Base-by-base conservation (phyloP, 2,113 vertebrate species). In the Eubucco bourcierii region DNA sequence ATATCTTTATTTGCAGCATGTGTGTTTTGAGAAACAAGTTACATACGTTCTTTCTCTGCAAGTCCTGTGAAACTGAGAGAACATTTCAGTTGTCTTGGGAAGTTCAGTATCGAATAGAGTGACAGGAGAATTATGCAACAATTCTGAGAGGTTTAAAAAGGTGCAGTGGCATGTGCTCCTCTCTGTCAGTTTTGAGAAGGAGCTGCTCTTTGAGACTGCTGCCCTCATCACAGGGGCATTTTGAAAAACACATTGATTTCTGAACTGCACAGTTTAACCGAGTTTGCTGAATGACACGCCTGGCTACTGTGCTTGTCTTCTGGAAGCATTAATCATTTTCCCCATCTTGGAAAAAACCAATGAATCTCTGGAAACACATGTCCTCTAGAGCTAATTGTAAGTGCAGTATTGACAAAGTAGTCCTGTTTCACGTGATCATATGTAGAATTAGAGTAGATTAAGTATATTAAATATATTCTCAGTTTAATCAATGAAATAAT, bases 1-100 rank as follows among this genome's bases (percentile, higher is more conserved):
- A 94, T 96, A 95, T 91, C 93, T 97, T 95, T 97, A 96, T 95
- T 95, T 96, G 66, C 80, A 95, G 90, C 95, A 92, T 10, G 60
- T 95, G 92, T 95, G 79, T 87, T 93, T 93, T 90, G 90, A 88
- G 89, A 96, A 93, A 94, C 91, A 92, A 75, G 73, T 77, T 90
- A 86, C 75, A 12, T 68, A 61, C 25, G 0, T 87, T 96, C 92
- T 93, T 94, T 59, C 77, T 91, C 80, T 89, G 77, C 29, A 63
- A 86, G 78, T 55, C 74, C 71, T 76, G 17, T 13, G 13, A 88
- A 91, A 86, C 33, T 28, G 60, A 44, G 60, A 44, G 58, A 71
- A 47, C 71, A 65, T 84, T 95, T 92, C 58, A 70, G 94, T 88
- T 87, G 55, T 90, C 82, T 64, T 55, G 65, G 72, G 67, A 95